Evolutionary conservation across 2,113 vertebrate genomes (phyloP), one percentile per base, ranked within the genome.

Genomic region (Brachyhypopomus gauderio): DNA sequence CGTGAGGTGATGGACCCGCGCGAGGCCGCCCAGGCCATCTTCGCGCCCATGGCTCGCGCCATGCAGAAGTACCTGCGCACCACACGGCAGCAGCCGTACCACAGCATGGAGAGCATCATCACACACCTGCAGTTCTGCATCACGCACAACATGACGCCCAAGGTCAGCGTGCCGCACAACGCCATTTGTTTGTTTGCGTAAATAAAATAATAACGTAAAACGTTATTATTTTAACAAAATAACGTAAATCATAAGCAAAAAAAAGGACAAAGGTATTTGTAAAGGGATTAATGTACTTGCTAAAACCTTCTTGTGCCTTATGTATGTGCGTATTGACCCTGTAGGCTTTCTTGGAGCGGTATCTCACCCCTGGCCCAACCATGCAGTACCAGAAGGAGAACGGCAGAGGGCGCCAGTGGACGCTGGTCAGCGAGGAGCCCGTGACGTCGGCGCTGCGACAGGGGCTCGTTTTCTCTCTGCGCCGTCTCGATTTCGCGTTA

Each of bases 91-190:
- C 97, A 98, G 92, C 96, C 96, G 11, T 98, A 94, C 91, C 97
- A 98, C 92, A 97, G 95, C 88, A 99, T 99, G 97, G 97, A 99
- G 94, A 98, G 97, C 94, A 99, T 99, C 91, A 93, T 99, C 67
- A 95, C 96, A 27, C 97, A 98, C 90, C 93, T 99, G 3, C 96
- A 98, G 88, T 98, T 98, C 93, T 98, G 97, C 92, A 97, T 99
- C 93, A 98, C 97, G 0, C 97, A 99, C 0, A 97, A 97, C 93
- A 98, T 99, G 97, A 96, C 96, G 0, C 97, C 97, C 82, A 98
- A 97, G 95, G 97, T 97, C 41, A 58, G 25, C 8, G 11, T 52
- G 45, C 1, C 6, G 6, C 3, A 41, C n/a, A n/a, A n/a, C n/a
- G n/a, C n/a, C n/a, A n/a, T n/a, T n/a, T n/a, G n/a, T n/a, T 7